phyloP scores from a whole-genome alignment of 1,140 invertebrate species.

The Drosophila quadrilineata region DNA sequence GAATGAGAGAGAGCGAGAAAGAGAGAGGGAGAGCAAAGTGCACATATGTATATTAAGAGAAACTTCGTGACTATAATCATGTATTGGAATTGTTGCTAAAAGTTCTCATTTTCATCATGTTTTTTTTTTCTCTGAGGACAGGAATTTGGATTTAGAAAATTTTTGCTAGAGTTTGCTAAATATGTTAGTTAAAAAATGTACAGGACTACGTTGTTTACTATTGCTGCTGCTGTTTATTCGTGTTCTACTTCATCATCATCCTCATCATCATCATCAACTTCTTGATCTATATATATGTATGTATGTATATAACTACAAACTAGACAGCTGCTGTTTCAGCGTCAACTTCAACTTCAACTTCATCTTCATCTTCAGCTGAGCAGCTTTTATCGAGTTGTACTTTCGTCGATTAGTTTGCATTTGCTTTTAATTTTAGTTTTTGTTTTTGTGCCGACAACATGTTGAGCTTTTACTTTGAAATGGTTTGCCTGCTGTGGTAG shows the following conservation, averaged over 20 bases:
- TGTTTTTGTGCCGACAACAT: constrained; percentile 58
- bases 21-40: constrained; percentile 6
- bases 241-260: constrained; percentile 12
- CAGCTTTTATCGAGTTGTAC: constrained; percentile 54
- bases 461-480: constrained; percentile 79
- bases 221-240: constrained; percentile 23
- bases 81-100: constrained; percentile 17
- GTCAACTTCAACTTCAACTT: constrained; percentile 19
- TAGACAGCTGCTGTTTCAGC: too few relatives aligned
- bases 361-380: constrained; percentile 10
- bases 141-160: neutral
- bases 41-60: constrained; percentile 9
- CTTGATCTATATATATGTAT: neutral
- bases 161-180: constrained; percentile 33
- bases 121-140: neutral
- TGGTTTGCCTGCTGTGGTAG: constrained; percentile 60
- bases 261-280: neutral
- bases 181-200: constrained; percentile 68
- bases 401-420: too few relatives aligned
- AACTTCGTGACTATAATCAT: constrained; percentile 22
- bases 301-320: too few relatives aligned
- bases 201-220: constrained; percentile 53
- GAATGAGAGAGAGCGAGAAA: neutral
- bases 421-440: too few relatives aligned
- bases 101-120: constrained; percentile 28